phyloP scores from a whole-genome alignment of 2,797 vertebrate genomes.

The Mycteria americana region DNA sequence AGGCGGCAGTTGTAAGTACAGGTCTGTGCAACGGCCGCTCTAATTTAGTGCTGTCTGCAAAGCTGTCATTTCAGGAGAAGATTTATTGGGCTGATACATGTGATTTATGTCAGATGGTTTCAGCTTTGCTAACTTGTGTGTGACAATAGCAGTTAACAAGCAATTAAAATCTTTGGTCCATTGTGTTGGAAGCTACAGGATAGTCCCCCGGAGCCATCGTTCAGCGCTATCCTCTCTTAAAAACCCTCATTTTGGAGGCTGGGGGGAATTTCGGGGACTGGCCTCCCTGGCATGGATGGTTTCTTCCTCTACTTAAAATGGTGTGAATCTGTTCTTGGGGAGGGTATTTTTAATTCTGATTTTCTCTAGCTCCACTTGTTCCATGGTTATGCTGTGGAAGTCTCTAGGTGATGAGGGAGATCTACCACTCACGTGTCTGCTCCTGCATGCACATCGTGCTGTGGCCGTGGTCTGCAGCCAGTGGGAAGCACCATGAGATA shows the following conservation, averaged over 20 bases:
- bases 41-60: conserved; percentile 40
- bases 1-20: conserved; percentile 15
- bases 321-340: not conserved
- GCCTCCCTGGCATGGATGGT: not conserved
- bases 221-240: not conserved
- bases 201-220: not conserved
- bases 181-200: not conserved
- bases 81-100: conserved; percentile 63
- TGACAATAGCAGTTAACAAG: conserved; percentile 55
- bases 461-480: not conserved
- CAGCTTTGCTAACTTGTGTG: conserved; percentile 49
- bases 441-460: accelerated
- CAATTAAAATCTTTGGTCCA: conserved; percentile 61
- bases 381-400: not conserved
- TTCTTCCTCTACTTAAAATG: not conserved
- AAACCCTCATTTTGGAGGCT: not conserved
- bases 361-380: not conserved
- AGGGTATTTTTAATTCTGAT: not conserved
- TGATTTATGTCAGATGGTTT: conserved; percentile 59
- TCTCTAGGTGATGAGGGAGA: not conserved
- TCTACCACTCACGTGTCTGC: accelerated
- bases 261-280: not conserved
- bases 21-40: conserved; percentile 39
- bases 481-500: not conserved
- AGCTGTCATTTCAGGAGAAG: conserved; percentile 52